These are phyloP conservation scores for Himantopus leucocephalus DNA, from an alignment of 2,113 vertebrate genomes.

Conservation along the genomic window DNA sequence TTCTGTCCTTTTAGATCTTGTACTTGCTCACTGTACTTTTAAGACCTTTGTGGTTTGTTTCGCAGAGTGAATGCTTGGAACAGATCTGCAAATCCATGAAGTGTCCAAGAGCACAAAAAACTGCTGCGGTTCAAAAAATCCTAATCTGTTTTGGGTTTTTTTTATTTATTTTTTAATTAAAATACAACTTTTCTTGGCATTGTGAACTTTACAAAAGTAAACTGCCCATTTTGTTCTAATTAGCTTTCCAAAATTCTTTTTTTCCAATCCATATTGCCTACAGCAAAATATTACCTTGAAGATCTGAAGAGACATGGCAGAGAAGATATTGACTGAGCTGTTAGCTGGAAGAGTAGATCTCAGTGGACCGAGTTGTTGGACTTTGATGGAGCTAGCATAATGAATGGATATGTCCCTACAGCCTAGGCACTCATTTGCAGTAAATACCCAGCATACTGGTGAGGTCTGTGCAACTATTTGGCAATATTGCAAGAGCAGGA, in stretches of 20 bases:
- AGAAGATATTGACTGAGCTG: neutral
- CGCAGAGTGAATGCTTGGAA: neutral
- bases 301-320: neutral
- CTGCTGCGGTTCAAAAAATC: neutral
- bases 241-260: neutral
- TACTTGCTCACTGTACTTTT: neutral
- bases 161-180: neutral
- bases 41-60: neutral
- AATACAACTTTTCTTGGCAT: neutral
- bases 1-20: neutral
- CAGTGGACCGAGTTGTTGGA: neutral
- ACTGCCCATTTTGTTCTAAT: neutral
- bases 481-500: neutral
- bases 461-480: neutral
- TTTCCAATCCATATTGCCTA: neutral
- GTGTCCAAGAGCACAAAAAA: neutral
- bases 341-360: neutral
- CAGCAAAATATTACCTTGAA: neutral
- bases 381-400: neutral
- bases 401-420: neutral
- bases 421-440: neutral
- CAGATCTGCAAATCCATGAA: neutral
- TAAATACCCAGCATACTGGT: neutral
- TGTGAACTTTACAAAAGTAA: neutral
- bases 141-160: too few relatives aligned